A percentile compares a stretch with the other conserved stretches of the same genome.
Evolutionary conservation across 1,140 invertebrate genomes (phyloP).

Genomic region (Ceratitis capitata): DNA sequence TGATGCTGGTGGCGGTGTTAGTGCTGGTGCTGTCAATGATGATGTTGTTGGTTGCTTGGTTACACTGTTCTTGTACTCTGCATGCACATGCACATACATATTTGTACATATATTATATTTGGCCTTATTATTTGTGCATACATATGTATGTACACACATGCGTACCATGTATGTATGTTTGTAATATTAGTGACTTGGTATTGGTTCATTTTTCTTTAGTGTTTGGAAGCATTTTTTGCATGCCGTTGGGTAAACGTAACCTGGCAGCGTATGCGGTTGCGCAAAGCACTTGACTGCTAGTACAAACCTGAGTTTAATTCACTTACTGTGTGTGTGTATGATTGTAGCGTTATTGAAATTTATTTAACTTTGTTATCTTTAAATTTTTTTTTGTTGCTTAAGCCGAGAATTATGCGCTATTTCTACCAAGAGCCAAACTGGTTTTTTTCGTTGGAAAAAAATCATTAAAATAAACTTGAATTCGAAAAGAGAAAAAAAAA

Average conservation of each 20-base stretch:
- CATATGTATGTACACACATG: background rate
- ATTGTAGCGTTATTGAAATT: background rate
- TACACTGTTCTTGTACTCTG: background rate
- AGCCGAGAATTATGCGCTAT: background rate
- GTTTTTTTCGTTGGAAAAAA: background rate
- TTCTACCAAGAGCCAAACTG: background rate
- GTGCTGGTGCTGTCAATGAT: background rate
- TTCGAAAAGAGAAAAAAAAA: background rate
- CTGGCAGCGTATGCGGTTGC: background rate
- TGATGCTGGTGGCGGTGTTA: background rate
- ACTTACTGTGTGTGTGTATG: too few species aligned
- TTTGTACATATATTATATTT: too few species aligned
- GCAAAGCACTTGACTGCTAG: background rate
- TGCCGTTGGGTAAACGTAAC: background rate
- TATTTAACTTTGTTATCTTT: background rate
- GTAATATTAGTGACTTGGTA: background rate
- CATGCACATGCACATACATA: background rate
- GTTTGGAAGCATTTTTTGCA: background rate
- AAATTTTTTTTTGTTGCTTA: background rate
- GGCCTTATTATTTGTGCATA: background rate
- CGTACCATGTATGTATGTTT: too few species aligned
- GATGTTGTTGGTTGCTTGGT: background rate
- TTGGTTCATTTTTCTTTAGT: background rate
- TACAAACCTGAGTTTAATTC: too few species aligned
- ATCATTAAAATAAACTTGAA: constrained; percentile 23